These are phyloP conservation scores for Argyra leucocephala DNA, from an alignment of 2,888 invertebrate genomes.

Conservation along the genomic window DNA sequence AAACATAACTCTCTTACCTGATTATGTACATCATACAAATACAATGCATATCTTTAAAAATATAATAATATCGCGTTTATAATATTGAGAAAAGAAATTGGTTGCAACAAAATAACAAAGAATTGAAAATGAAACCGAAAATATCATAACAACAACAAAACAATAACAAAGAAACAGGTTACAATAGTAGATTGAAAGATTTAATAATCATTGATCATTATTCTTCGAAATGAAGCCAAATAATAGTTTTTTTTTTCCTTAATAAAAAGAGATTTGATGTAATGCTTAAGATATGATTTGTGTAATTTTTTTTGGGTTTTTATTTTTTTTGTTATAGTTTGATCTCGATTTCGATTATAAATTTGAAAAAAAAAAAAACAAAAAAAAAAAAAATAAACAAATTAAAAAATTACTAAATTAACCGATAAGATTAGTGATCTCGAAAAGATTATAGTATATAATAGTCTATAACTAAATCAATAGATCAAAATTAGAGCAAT, in stretches of 20 bases:
- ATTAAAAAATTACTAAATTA: background rate
- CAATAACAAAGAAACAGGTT: background rate
- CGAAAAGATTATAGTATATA: background rate
- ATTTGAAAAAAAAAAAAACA: background rate
- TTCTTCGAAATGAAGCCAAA: background rate
- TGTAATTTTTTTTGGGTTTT: background rate
- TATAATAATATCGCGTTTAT: too few relatives aligned
- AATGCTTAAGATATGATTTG: background rate
- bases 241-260: background rate
- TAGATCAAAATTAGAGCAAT: too few relatives aligned
- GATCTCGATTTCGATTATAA: too few relatives aligned
- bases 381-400: background rate
- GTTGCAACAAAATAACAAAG: background rate
- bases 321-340: too few relatives aligned
- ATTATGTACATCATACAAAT: background rate
- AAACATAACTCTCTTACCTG: conserved; percentile 2
- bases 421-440: background rate
- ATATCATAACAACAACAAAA: background rate
- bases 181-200: conserved; percentile 3
- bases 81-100: background rate
- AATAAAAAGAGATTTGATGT: background rate
- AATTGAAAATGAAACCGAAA: conserved; percentile 4
- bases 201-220: conserved; percentile 4
- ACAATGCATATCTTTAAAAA: too few relatives aligned
- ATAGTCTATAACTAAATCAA: too few relatives aligned